Evolutionary conservation across 1,140 invertebrate genomes (phyloP).

Genomic region (Anagrus nilaparvatae): DNA sequence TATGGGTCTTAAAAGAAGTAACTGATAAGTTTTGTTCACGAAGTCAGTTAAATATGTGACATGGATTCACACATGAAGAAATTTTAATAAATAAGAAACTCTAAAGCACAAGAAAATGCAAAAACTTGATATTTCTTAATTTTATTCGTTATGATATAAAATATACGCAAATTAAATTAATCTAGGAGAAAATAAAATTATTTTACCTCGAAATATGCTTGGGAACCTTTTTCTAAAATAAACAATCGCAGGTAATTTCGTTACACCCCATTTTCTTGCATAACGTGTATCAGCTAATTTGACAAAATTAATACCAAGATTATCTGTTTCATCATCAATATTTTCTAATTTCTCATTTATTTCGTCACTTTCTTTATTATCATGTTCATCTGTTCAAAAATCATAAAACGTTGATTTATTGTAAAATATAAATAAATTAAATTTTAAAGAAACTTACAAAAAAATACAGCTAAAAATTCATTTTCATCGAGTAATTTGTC

Average conservation of each 20-base stretch:
- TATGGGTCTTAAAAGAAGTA: too few relatives aligned
- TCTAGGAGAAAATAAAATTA: too few relatives aligned
- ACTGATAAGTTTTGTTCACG: too few relatives aligned
- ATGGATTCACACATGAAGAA: too few relatives aligned
- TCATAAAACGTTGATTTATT: background rate
- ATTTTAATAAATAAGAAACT: too few relatives aligned
- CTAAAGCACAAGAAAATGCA: too few relatives aligned
- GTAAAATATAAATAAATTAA: background rate
- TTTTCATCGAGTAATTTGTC: conserved; percentile 90
- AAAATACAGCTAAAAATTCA: conserved; percentile 89
- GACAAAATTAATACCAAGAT: conserved; percentile 89
- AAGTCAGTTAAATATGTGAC: too few relatives aligned
- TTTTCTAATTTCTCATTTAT: conserved; percentile 79
- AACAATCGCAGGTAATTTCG: conserved; percentile 80
- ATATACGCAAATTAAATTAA: too few relatives aligned
- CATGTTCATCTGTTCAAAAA: conserved; percentile 58
- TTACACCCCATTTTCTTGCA: conserved; percentile 91
- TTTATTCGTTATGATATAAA: too few relatives aligned
- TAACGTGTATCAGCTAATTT: conserved; percentile 88
- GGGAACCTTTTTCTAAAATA: conserved; percentile 91
- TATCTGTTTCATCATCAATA: conserved; percentile 87
- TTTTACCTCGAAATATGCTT: conserved; percentile 81
- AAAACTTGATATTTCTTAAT: too few relatives aligned
- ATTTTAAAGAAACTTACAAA: conserved; percentile 62
- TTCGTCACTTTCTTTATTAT: conserved; percentile 64